Evolutionary conservation across 2,113 vertebrate genomes (phyloP), one percentile per base, ranked within the genome.

Genomic region (Eleginops maclovinus): DNA sequence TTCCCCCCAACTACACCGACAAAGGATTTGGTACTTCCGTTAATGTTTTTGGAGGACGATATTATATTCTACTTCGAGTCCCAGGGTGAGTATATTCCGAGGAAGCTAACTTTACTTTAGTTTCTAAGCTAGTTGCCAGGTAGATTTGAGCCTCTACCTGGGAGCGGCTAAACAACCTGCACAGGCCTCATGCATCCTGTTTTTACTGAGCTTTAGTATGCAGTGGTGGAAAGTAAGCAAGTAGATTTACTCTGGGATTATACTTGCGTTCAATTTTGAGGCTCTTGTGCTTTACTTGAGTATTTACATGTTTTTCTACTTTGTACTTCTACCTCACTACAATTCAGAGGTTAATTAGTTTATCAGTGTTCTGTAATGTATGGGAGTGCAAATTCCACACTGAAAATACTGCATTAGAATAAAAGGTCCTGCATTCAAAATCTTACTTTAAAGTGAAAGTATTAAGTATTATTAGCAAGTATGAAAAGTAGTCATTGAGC

Each of bases 41-140:
- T 85, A 87, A 92, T 92, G 92, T 86, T 88, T 36, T 73, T 62
- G 55, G 82, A 76, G 71, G 56, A 67, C 73, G 28, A 67, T 36
- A 62, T 61, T 65, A 3, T 66, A 62, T 21, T 53, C 22, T 59
- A 86, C 43, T 70, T 78, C 63, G 47, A 81, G 47, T 61, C 46
- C 58, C 50, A 47, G 50, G 88, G 92, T 93, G 41, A 91, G 91
- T 85, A 60, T 54, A 58, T 24, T 31, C 1, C 21, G 5, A 3
- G 2, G 36, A 22, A 72, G 88, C 75, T 85, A 75, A 85, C 77
- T 65, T 65, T 55, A 85, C 81, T 63, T 58, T 17, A 70, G 22
- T 81, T 77, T n/a, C 40, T 36, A 36, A 55, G 67, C 72, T 77
- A 53, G 44, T 17, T 9, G 16, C 43, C 84, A 87, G 87, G 86